A percentile compares a stretch with the other conserved stretches of the same genome.
phyloP scores from a whole-genome alignment of 2,113 vertebrate genomes.

The Porphyrio hochstetteri region DNA sequence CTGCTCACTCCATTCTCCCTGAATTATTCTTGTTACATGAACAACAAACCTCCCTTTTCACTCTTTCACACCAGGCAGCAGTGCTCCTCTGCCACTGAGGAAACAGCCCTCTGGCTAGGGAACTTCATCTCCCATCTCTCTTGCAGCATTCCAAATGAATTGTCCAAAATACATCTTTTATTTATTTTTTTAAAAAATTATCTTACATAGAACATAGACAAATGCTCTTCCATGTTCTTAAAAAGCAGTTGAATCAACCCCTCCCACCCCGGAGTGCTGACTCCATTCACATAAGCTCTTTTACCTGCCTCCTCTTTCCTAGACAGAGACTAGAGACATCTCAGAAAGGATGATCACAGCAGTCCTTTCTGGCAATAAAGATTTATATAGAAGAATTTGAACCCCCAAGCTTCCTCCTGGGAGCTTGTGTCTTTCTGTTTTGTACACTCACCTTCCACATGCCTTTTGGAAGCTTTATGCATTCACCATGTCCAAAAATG shows the following conservation, averaged over 20 bases:
- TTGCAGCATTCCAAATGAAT: not conserved
- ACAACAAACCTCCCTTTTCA: not conserved
- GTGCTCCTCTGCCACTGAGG: accelerated
- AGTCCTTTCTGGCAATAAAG: not conserved
- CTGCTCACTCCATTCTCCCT: not conserved
- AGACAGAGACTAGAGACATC: not conserved
- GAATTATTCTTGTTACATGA: not conserved
- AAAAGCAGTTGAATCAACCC: not conserved
- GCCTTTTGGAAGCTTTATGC: not conserved
- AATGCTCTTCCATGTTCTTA: not conserved
- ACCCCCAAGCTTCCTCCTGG: not conserved
- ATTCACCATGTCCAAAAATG: not conserved
- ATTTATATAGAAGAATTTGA: not conserved
- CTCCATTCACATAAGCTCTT: not conserved
- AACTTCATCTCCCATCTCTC: not conserved
- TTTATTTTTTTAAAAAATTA: not conserved
- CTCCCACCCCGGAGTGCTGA: not conserved
- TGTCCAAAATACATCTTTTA: not conserved
- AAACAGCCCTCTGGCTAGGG: not conserved
- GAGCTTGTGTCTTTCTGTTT: not conserved
- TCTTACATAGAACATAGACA: not conserved
- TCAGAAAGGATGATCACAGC: not conserved
- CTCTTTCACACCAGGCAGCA: not conserved
- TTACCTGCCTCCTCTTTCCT: not conserved
- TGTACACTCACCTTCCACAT: not conserved